A percentile compares a stretch with the other conserved stretches of the same genome.
Conservation (phyloP, 2,888 invertebrate genomes). For the Nomada lathburiana region DNA sequence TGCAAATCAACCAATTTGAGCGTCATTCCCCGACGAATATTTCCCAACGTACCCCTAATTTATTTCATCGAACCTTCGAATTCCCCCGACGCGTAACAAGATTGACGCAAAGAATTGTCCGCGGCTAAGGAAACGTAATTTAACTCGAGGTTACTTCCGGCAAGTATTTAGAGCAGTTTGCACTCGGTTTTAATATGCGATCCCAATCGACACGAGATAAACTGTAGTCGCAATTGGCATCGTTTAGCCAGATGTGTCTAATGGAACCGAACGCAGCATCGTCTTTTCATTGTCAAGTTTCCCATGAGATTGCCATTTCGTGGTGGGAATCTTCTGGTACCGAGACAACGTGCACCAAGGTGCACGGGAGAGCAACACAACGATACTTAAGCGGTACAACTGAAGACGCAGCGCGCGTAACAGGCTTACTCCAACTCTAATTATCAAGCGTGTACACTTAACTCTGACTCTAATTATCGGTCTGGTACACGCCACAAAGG, state of each 20-base stretch:
- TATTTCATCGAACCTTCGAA: not conserved
- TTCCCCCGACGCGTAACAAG: conserved; percentile 6
- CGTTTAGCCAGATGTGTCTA: not conserved
- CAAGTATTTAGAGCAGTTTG: not conserved
- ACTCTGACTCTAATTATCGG: conserved; percentile 52
- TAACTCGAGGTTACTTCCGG: not conserved
- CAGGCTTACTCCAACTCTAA: conserved; percentile 41
- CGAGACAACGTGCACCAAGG: not conserved
- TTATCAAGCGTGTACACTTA: conserved; percentile 54
- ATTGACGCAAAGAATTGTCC: conserved; percentile 25
- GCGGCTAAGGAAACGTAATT: conserved; percentile 28
- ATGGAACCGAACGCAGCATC: not conserved
- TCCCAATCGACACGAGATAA: not conserved
- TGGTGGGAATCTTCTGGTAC: not conserved
- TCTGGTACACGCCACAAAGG: conserved; percentile 41
- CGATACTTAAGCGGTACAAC: too few relatives aligned
- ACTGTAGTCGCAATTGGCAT: not conserved
- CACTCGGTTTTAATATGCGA: not conserved
- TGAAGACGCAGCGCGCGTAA: conserved; percentile 33
- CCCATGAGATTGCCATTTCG: not conserved
- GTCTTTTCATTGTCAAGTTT: not conserved
- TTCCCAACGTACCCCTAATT: not conserved
- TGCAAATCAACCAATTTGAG: conserved; percentile 10
- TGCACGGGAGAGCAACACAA: not conserved
- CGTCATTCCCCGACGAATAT: conserved; percentile 26